Base-by-base conservation (phyloP, 2,888 invertebrate genomes). In the Cheilosia impressa region DNA sequence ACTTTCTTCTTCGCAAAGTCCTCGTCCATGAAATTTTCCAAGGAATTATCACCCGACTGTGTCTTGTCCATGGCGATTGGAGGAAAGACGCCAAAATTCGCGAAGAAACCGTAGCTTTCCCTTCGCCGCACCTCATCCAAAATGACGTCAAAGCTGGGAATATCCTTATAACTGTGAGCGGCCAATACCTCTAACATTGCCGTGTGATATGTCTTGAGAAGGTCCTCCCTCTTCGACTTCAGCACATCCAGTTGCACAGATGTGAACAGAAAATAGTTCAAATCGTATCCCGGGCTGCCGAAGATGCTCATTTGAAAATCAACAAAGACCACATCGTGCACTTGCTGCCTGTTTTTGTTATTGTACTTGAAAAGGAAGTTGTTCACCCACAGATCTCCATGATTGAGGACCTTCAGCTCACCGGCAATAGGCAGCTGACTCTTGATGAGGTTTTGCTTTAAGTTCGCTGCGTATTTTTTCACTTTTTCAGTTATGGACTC, bases 351-450 rank as follows among this genome's bases (percentile, higher is more conserved):
- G 5, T 27, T 34, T 6, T n/a, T 62, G 4, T 73, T 52, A 4
- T 13, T 52, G 79, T 93, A 93, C 47, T 92, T 92, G 83, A 93
- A 93, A 87, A 93, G 90, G 75, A 93, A 91, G 82, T 93, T 93
- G 85, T 93, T 93, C 1, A 93, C 91, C 93, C 93, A 93, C 2
- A 93, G 89, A 88, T 93, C 93, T 0, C 93, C 93, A 87, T 93
- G 93, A 87, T 93, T 93, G 2, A 93, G 89, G 22, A 93, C 93
- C 22, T 87, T 92, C 57, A 91, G 77, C 72, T 90, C 90, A 10
- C 88, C 88, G 0, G 87, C 78, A 1, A 88, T 68, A 2, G 90
- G 90, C 0, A 88, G 88, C 66, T 90, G 90, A 13, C 88, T 83
- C 4, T 87, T 88, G 15, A 88, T 87, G 19, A 91, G 76, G 63